These are phyloP conservation scores for Callionymus lyra DNA, from an alignment of 2,113 vertebrate species.

Conservation along the genomic window DNA sequence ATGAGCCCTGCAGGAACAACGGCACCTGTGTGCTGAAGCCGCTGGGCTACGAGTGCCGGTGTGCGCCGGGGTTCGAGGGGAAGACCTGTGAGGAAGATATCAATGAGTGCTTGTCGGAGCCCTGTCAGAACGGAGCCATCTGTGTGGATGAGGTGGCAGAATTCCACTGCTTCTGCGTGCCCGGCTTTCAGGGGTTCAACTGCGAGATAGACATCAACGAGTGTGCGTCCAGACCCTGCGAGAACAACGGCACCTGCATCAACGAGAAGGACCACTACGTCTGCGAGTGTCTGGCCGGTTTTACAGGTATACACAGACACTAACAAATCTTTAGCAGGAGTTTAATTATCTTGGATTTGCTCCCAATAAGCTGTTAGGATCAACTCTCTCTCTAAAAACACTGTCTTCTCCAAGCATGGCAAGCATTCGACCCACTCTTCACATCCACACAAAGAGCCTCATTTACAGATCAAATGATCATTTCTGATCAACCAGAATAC, in stretches of 20 bases:
- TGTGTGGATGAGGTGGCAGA: conserved; percentile 66
- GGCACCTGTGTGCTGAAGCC: conserved; percentile 60
- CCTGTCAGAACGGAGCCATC: conserved; percentile 86
- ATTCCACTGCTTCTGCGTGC: conserved; percentile 91
- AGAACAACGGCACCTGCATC: conserved; percentile 79
- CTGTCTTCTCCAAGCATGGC: no score
- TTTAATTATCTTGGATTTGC: no score
- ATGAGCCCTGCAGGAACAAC: conserved; percentile 72
- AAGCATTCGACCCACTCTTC: no score
- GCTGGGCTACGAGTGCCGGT: conserved; percentile 52
- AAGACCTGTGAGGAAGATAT: conserved; percentile 65
- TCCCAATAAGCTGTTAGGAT: no score
- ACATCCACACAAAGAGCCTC: no score
- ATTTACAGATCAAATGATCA: no score
- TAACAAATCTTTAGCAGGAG: not conserved
- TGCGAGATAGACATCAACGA: conserved; percentile 96
- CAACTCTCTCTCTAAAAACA: no score
- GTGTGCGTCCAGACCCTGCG: conserved; percentile 85
- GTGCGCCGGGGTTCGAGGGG: conserved; percentile 66
- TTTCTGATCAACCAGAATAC: no score
- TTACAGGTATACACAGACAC: conserved; percentile 65
- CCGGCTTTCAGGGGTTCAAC: conserved; percentile 83
- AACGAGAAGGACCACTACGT: conserved; percentile 81
- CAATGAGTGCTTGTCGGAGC: conserved; percentile 71
- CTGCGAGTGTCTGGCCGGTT: conserved; percentile 77